These are phyloP conservation scores for Steromphala cineraria DNA, from an alignment of 2,888 invertebrate genomes.

Conservation along the genomic window DNA sequence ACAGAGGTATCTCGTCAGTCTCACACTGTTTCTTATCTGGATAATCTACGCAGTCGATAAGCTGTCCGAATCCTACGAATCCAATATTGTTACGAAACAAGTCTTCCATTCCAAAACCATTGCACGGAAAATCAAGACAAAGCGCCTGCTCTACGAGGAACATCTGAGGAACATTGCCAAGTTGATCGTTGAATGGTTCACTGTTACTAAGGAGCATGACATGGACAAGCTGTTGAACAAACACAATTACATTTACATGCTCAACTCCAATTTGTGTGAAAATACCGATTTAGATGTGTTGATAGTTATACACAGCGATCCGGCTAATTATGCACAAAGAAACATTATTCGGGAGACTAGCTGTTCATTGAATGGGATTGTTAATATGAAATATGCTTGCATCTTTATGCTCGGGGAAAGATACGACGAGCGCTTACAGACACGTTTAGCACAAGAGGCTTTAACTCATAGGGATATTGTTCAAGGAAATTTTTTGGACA, in stretches of 20 bases:
- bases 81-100: too few relatives aligned
- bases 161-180: background rate
- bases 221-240: slow-evolving; percentile 23
- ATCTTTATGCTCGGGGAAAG: slow-evolving; percentile 45
- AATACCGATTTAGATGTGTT: slow-evolving; percentile 35
- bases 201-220: background rate
- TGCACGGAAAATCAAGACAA: too few relatives aligned
- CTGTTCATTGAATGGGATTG: slow-evolving; percentile 40
- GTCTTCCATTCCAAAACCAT: too few relatives aligned
- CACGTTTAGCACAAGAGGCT: slow-evolving; percentile 38
- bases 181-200: background rate
- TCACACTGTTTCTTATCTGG: too few relatives aligned
- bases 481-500: slow-evolving; percentile 68
- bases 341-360: slow-evolving; percentile 50
- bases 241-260: slow-evolving; percentile 33
- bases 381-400: slow-evolving; percentile 30
- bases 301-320: slow-evolving; percentile 48
- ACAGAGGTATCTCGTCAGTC: too few relatives aligned
- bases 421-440: slow-evolving; percentile 25
- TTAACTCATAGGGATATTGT: slow-evolving; percentile 49
- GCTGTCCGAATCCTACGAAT: too few relatives aligned
- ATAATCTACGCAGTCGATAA: too few relatives aligned
- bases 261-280: slow-evolving; percentile 38
- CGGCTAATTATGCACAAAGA: slow-evolving; percentile 37
- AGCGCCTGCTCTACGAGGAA: too few relatives aligned